Conservation (phyloP, 2,797 vertebrate species). For the Rhinogobio ventralis region DNA sequence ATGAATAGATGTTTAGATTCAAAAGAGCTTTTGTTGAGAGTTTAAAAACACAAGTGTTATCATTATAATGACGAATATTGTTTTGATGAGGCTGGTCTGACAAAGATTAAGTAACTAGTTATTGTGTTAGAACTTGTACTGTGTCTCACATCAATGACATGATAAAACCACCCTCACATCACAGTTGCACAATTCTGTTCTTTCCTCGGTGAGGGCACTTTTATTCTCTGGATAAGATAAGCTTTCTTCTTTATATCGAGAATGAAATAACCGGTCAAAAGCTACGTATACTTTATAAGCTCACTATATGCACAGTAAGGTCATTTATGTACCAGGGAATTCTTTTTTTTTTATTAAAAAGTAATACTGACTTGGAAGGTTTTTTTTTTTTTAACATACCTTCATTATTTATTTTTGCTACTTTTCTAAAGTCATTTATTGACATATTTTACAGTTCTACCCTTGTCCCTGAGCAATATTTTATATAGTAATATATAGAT, state of each 20-base stretch:
- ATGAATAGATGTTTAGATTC: neutral
- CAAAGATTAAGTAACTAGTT: neutral
- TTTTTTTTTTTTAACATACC: neutral
- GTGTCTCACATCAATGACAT: neutral
- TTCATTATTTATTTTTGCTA: neutral
- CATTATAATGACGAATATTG: neutral
- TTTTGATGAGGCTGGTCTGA: conserved; percentile 5
- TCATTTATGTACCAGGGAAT: neutral
- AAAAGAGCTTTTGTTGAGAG: neutral
- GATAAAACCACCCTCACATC: neutral
- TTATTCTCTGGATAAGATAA: neutral
- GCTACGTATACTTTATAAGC: neutral
- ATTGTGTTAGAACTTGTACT: conserved; percentile 20
- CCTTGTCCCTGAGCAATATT: neutral
- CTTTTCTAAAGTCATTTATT: neutral
- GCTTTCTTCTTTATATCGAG: neutral
- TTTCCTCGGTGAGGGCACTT: conserved; percentile 24
- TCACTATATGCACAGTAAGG: neutral
- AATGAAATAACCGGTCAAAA: neutral
- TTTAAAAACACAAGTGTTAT: conserved; percentile 1
- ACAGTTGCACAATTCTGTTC: conserved; percentile 37
- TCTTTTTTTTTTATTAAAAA: neutral
- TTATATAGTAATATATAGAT: neutral
- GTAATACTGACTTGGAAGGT: neutral
- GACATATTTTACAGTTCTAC: neutral